Conservation (phyloP, 2,113 vertebrate genomes). For the Tricholaema leucomelas region DNA sequence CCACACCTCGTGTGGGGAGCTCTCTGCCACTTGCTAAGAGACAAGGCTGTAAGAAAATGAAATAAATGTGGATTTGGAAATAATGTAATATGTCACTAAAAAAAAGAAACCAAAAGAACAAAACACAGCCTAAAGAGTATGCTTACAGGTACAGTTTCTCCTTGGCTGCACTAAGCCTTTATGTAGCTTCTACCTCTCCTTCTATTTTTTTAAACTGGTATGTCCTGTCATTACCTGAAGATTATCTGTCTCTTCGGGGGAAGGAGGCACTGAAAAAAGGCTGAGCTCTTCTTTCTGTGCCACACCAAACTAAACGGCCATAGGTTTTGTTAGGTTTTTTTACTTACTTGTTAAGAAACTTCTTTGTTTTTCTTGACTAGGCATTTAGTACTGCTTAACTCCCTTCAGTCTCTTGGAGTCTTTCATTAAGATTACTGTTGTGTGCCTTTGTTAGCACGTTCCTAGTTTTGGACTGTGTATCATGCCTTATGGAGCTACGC, state of each 20-base stretch:
- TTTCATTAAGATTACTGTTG: not conserved
- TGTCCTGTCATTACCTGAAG: not conserved
- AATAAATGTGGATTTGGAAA: not conserved
- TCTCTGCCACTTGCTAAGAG: not conserved
- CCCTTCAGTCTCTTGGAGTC: not conserved
- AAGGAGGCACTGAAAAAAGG: not conserved
- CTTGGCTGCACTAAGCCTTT: not conserved
- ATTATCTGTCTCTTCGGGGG: not conserved
- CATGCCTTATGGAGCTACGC: not conserved
- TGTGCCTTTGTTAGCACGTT: not conserved
- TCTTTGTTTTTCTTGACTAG: not conserved
- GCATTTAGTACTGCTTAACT: not conserved
- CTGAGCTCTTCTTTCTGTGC: not conserved
- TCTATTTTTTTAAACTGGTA: not conserved
- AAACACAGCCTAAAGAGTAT: not conserved
- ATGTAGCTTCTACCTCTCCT: not conserved
- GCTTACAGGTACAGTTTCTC: not conserved
- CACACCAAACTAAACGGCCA: not conserved
- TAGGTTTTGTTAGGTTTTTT: rapidly evolving
- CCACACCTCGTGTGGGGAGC: not conserved
- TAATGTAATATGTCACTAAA: not conserved
- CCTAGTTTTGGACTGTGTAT: not conserved
- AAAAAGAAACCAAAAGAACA: not conserved
- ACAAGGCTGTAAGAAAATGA: not conserved
- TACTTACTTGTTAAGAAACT: not conserved